Base-by-base conservation (phyloP, 1,140 invertebrate genomes). In the Papilio dardanus region DNA sequence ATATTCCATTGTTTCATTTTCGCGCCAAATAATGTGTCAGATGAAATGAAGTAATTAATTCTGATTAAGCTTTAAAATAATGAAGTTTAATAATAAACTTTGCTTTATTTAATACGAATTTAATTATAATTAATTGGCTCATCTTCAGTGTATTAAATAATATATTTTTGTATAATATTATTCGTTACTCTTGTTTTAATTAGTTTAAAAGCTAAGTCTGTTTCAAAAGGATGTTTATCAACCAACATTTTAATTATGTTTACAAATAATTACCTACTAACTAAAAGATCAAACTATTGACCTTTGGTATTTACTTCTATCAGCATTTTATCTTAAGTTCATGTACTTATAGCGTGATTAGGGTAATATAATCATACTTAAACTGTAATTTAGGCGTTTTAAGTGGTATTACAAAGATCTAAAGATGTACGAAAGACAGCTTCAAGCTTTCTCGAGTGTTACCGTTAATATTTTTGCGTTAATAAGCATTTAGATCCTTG, bases 61-160 rank as follows among this genome's bases (percentile, higher is more conserved):
- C 16, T 46, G 42, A n/a, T n/a, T 46, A 46, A 46, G 42, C 42
- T 46, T 46, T 46, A 46, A 46, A 46, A n/a, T 46, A n/a, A n/a
- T 46, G 0, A 40, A 40, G 37, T 46, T 46, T 14, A n/a, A n/a
- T n/a, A n/a, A n/a, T n/a, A n/a, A n/a, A n/a, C n/a, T 46, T 16
- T 46, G 42, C 42, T 16, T 46, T 46, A 46, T 46, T 46, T 42
- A 42, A 14, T 16, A 42, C 40, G 12, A 42, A 42, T 42, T 42
- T 46, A 5, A 46, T 46, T 3, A 46, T 46, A 46, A 19, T 46
- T n/a, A n/a, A n/a, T n/a, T n/a, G n/a, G n/a, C n/a, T n/a, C n/a
- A n/a, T n/a, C n/a, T n/a, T n/a, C n/a, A n/a, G n/a, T n/a, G n/a
- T n/a, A n/a, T n/a, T n/a, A n/a, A n/a, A n/a, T n/a, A n/a, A n/a